Percentiles rank a stretch among this genome's conserved stretches.
Evolutionary conservation across 2,797 vertebrate species (phyloP).

Genomic region (Syngnathus acus): DNA sequence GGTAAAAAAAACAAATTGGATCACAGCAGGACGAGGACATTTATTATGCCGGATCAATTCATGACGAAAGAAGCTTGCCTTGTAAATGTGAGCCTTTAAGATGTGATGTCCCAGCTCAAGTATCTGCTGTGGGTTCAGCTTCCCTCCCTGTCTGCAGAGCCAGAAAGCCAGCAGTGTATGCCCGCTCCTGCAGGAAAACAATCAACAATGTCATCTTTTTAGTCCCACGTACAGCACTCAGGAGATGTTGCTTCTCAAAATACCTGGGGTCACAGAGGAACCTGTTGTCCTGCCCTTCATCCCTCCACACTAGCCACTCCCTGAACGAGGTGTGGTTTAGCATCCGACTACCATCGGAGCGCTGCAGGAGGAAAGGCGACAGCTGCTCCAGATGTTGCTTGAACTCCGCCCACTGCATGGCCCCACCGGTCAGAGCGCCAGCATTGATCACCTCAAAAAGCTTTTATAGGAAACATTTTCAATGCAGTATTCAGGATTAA

Average conservation of each 20-base stretch:
- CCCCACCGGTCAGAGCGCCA: constrained; percentile 75
- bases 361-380: constrained; percentile 84
- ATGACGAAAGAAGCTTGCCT: constrained; percentile 60
- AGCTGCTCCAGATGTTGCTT: constrained; percentile 90
- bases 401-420: constrained; percentile 89
- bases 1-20: not conserved
- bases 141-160: constrained; percentile 91
- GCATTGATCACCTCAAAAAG: constrained; percentile 83
- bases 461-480: constrained; percentile 18
- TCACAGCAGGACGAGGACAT: not conserved
- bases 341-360: constrained; percentile 88
- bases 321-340: constrained; percentile 94
- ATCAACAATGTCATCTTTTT: not conserved
- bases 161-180: constrained; percentile 96
- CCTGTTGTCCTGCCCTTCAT: constrained; percentile 93
- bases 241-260: too few relatives aligned
- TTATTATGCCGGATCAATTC: not conserved
- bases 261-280: constrained; percentile 97
- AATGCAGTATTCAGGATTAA: not conserved
- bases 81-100: constrained; percentile 98
- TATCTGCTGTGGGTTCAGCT: constrained; percentile 89
- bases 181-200: constrained; percentile 74
- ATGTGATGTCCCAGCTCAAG: constrained; percentile 96
- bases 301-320: constrained; percentile 97
- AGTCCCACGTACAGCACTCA: too few relatives aligned